Conservation (phyloP, 2,888 invertebrate genomes). For the Galerucella nymphaeae region DNA sequence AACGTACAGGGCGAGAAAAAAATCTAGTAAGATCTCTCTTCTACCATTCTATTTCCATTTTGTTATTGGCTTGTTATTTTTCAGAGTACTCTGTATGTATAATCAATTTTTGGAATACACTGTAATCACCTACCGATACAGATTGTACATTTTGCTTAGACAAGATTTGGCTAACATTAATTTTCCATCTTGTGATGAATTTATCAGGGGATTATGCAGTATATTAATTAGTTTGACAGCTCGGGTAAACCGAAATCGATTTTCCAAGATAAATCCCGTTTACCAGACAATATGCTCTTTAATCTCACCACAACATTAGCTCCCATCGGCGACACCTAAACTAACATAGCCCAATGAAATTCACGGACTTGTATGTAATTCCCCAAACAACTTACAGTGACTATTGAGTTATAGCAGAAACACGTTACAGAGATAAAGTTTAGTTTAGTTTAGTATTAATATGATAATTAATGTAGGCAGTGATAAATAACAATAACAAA, state of each 20-base stretch:
- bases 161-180: slow-evolving; percentile 10
- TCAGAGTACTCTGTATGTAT: not conserved
- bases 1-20: not conserved
- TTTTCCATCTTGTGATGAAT: slow-evolving; percentile 6
- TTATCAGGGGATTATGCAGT: slow-evolving; percentile 32
- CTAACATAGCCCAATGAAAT: slow-evolving; percentile 21
- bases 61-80: no score
- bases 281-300: slow-evolving; percentile 31
- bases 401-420: not conserved
- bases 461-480: no score
- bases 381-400: not conserved
- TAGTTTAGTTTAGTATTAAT: no score
- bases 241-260: slow-evolving; percentile 30
- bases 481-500: no score
- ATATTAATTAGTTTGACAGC: slow-evolving; percentile 33
- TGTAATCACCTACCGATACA: not conserved
- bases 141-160: not conserved
- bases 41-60: slow-evolving; percentile 32
- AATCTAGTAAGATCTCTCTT: slow-evolving; percentile 6
- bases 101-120: not conserved
- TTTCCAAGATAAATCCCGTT: slow-evolving; percentile 30
- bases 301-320: slow-evolving; percentile 30
- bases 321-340: slow-evolving; percentile 11
- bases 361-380: not conserved
- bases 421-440: not conserved